Evolutionary conservation across 2,888 invertebrate species (phyloP), one percentile per base, ranked within the genome.

Genomic region (Metacarcinus magister): DNA sequence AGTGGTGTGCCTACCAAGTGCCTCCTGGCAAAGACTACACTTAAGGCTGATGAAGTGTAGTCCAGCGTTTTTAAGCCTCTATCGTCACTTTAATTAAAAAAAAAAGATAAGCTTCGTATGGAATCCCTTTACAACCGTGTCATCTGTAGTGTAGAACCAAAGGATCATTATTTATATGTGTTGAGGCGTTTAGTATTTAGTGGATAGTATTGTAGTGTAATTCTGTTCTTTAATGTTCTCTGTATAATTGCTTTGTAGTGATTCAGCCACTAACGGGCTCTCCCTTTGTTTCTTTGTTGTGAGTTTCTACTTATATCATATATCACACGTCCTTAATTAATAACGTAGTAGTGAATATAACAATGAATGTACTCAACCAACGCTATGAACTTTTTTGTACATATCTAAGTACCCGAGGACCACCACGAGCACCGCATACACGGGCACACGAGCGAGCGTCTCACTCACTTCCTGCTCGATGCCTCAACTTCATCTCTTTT

Each of bases 1-100:
- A 82, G 93, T 44, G 75, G 93, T 93, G 93, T 93, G 93, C 82
- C 93, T 82, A 75, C 43, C 93, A 93, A 93, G 93, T 93, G 93
- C 93, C 93, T 93, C 39, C 16, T 93, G 93, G 93, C 93, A 93
- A 82, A 93, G 93, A 23, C 93, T 87, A 87, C 16, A 87, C 16
- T 87, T 87, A 87, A 87, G 87, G 87, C 87, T 87, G 87, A 87
- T 39, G 39, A 39, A 87, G 39, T 32, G 87, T 87, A 87, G 94
- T 44, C 82, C 87, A 82, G 39, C 32, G 48, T 82, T 46, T 39
- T 48, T 28, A 90, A 46, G 32, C 32, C 32, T 28, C 32, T 94
- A 46, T 32, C 93, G 93, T 87, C 87, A 87, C 75, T n/a, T 75
- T 93, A 39, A 39, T 92, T 46, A 2, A 19, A 60, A 75, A 2